Evolutionary conservation across 2,888 invertebrate genomes (phyloP).

Genomic region (Tetropium fuscum): DNA sequence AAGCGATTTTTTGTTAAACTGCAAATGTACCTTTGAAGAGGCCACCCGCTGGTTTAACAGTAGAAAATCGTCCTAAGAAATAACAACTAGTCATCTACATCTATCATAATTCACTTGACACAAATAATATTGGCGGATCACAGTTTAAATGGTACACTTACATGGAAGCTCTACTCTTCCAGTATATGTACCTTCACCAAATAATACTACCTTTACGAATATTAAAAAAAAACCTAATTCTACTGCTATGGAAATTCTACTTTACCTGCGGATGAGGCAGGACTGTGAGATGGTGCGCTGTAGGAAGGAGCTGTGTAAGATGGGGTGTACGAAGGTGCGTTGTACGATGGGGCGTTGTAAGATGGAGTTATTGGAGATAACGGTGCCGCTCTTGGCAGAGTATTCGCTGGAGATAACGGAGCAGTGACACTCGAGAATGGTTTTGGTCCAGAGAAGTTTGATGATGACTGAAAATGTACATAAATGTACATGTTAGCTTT

Average conservation of each 20-base stretch:
- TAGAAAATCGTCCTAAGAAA: slow-evolving; percentile 62
- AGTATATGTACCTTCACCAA: no score
- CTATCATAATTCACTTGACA: no score
- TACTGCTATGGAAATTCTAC: no score
- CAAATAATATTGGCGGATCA: no score
- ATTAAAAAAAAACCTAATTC: no score
- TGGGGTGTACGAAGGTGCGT: slow-evolving; percentile 28
- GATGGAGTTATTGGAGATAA: slow-evolving; percentile 50
- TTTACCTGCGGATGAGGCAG: slow-evolving; percentile 61
- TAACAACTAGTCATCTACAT: slow-evolving; percentile 37
- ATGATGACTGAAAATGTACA: slow-evolving; percentile 16
- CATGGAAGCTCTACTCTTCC: no score
- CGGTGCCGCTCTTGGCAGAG: slow-evolving; percentile 50
- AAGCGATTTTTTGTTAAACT: slow-evolving; percentile 38
- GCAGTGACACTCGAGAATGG: slow-evolving; percentile 71
- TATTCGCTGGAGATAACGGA: slow-evolving; percentile 67
- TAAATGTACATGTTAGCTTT: no score
- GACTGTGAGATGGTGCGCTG: slow-evolving; percentile 48
- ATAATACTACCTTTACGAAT: no score
- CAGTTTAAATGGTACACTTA: no score
- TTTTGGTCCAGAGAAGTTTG: slow-evolving; percentile 69
- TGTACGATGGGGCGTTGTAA: slow-evolving; percentile 51
- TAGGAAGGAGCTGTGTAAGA: slow-evolving; percentile 22
- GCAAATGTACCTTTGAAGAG: slow-evolving; percentile 62
- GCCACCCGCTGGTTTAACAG: slow-evolving; percentile 61